Evolutionary conservation across 1,140 invertebrate genomes (phyloP).

Genomic region (Phortica variegata): DNA sequence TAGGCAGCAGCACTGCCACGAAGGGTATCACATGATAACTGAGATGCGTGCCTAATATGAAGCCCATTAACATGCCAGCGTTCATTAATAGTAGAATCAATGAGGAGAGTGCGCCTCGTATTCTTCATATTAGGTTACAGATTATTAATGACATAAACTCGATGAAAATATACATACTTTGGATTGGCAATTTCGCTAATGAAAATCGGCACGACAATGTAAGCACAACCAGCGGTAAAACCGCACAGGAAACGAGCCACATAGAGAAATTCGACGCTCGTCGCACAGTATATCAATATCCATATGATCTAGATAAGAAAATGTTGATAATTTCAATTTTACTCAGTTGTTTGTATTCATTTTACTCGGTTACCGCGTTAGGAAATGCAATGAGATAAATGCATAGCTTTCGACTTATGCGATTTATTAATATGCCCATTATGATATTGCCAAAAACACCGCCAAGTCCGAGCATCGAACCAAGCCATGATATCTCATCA

Average conservation of each 20-base stretch:
- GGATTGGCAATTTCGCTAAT: constrained; percentile 56
- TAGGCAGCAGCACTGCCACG: constrained; percentile 67
- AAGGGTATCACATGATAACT: constrained; percentile 68
- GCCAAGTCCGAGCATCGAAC: too few species aligned
- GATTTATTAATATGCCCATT: constrained; percentile 48
- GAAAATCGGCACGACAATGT: constrained; percentile 55
- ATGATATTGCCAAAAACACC: too few species aligned
- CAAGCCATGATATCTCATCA: too few species aligned
- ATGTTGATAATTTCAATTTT: too few species aligned
- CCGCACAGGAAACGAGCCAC: constrained; percentile 56
- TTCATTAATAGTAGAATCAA: constrained; percentile 81
- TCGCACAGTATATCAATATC: constrained; percentile 53
- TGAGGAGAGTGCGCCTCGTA: constrained; percentile 77
- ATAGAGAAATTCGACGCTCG: constrained; percentile 44
- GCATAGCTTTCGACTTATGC: constrained; percentile 58
- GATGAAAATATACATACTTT: too few species aligned
- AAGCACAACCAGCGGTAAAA: constrained; percentile 52
- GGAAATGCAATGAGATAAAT: constrained; percentile 53
- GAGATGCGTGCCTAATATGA: constrained; percentile 68
- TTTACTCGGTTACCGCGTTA: constrained; percentile 49
- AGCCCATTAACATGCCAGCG: constrained; percentile 75
- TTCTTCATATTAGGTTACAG: too few species aligned
- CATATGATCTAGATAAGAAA: constrained; percentile 33
- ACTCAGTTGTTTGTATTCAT: too few species aligned
- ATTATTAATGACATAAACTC: too few species aligned